Evolutionary conservation across 2,113 vertebrate species (phyloP), one percentile per base, ranked within the genome.

Genomic region (Emydocephalus ijimae): DNA sequence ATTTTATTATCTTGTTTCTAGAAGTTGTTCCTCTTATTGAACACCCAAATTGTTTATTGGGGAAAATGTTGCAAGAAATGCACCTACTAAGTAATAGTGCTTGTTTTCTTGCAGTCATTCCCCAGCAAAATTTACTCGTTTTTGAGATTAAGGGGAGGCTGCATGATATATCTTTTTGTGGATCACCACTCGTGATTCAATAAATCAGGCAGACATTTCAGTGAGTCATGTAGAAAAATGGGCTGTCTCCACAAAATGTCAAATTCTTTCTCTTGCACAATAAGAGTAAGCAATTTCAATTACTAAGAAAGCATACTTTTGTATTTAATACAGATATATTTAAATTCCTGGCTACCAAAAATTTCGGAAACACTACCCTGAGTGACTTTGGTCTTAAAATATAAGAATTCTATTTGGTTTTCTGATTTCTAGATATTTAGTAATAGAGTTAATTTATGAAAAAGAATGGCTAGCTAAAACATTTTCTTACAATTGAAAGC

Each of bases 381-480:
- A 89, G 5, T 55, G 90, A 64, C 9, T 90, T 61, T 14, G 1
- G 14, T 34, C 20, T 87, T 92, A 18, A 29, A 93, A 87, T 88
- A 87, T 89, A 81, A 88, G 86, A 87, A 88, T 91, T 48, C 69
- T 89, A 23, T 85, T 92, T 91, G 20, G 15, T 91, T 93, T 87
- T 92, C 21, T 92, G 74, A 43, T 94, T 91, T 95, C 50, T 92
- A 74, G 12, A 14, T 92, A 95, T 94, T 93, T 93, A 93, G 52
- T 94, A 93, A 50, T 12, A 91, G 92, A 18, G 20, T 59, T 26
- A 94, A 56, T 95, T 92, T 69, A 52, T 94, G 26, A 21, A 91
- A 95, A 91, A 87, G 88, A 59, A 91, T 87, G 48, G n/a, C 26
- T 34, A 23, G 26, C 48, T 23, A 69, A 52, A 54, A 88, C 10